Evolutionary conservation across 2,113 vertebrate species (phyloP), one percentile per base, ranked within the genome.

Genomic region (Microcebus jonahi): DNA sequence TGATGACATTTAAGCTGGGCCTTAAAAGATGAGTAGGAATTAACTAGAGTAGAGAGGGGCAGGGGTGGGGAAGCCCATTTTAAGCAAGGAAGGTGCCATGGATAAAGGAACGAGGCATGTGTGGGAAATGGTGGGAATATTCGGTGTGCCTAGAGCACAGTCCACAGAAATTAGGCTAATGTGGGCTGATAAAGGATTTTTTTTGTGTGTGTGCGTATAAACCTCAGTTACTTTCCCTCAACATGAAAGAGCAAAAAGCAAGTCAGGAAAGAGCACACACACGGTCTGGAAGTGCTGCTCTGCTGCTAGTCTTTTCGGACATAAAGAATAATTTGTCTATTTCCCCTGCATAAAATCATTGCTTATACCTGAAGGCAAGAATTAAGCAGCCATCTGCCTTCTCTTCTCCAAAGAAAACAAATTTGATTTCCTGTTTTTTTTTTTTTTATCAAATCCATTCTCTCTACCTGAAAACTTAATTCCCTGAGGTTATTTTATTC

Each of bases 321-420:
- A 31, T 68, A 53, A 90, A 42, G 27, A 93, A 88, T 91, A 96
- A 80, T 89, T 83, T 94, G 15, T 82, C 17, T n/a, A 18, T 13
- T 50, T 71, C 36, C 31, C 59, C 57, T 75, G 31, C 57, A n/a
- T 86, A 36, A 86, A 83, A 94, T 81, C 18, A 79, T 77, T 96
- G 48, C 63, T 39, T 76, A 4, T 68, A 70, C 29, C 75, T 80
- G 25, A 95, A 90, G 71, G 88, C 48, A 89, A 79, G 14, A 68
- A 84, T 94, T 92, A 92, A 83, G 34, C 17, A 90, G 8, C 7
- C 18, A 53, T 87, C 83, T 94, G 50, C 75, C 75, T 75, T 89
- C 48, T 89, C 21, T 82, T 84, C 82, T 92, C 83, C 25, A 53
- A 96, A 81, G 61, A 89, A 94, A 95, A 91, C 42, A 86, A 53